These are phyloP conservation scores for Bombyx mandarina DNA, from an alignment of 1,140 invertebrate species.

Conservation along the genomic window DNA sequence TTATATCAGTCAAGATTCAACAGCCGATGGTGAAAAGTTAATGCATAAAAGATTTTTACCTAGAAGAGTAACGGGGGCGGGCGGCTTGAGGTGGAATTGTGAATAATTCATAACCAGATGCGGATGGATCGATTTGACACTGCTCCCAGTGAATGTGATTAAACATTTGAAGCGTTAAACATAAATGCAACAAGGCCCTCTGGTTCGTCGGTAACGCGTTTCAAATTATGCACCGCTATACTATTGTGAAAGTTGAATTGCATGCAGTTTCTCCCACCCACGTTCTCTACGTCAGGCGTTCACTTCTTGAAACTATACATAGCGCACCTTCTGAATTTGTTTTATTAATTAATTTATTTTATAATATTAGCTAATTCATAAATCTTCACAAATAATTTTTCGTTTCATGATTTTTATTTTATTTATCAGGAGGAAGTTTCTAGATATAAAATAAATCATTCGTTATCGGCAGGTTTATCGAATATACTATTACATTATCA, in stretches of 20 bases:
- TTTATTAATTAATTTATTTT: neutral
- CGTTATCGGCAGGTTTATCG: neutral
- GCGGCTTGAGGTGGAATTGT: constrained; percentile 15
- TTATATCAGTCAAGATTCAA: no score
- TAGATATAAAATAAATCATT: constrained; percentile 13
- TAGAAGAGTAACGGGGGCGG: no score
- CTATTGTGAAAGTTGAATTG: constrained; percentile 56
- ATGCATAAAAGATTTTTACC: no score
- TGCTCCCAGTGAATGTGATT: no score
- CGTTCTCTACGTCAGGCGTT: constrained; percentile 27
- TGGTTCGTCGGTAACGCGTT: constrained; percentile 7
- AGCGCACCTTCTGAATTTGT: neutral
- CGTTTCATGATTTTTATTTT: no score
- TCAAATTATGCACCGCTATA: constrained; percentile 15
- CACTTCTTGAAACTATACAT: constrained; percentile 31
- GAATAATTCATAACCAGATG: constrained; percentile 30
- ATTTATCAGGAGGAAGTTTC: constrained; percentile 8
- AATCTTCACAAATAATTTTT: no score
- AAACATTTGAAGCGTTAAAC: no score
- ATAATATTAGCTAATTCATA: neutral
- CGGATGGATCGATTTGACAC: no score
- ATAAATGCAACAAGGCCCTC: no score
- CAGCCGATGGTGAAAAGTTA: no score
- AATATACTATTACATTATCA: no score
- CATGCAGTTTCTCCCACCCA: constrained; percentile 24